Conservation (phyloP, 2,113 vertebrate species). For the Strigops habroptila region DNA sequence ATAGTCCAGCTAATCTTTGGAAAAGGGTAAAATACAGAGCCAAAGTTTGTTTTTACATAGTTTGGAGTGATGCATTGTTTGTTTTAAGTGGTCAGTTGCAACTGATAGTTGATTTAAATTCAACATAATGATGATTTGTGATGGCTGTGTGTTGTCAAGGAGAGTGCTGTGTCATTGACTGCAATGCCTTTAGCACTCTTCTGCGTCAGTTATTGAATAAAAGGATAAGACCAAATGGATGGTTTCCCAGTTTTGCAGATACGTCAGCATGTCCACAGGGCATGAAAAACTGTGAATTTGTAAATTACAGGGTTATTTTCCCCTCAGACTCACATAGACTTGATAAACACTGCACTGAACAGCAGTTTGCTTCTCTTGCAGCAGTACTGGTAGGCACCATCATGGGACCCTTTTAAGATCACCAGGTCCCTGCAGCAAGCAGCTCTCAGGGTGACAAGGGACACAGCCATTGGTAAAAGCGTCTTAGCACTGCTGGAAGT, state of each 20-base stretch:
- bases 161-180: background rate
- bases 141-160: slow-evolving; percentile 30
- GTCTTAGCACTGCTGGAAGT: background rate
- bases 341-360: background rate
- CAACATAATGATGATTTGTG: slow-evolving; percentile 64
- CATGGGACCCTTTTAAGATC: background rate
- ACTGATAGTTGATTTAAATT: slow-evolving; percentile 50
- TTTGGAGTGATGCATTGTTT: slow-evolving; percentile 70
- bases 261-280: background rate
- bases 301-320: background rate
- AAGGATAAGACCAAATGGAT: background rate
- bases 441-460: background rate
- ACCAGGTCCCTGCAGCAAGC: background rate
- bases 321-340: background rate
- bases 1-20: slow-evolving; percentile 55
- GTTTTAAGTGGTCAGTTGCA: slow-evolving; percentile 68
- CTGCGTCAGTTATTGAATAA: background rate
- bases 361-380: background rate
- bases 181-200: background rate
- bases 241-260: background rate
- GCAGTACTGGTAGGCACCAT: background rate
- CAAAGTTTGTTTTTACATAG: slow-evolving; percentile 73
- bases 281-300: background rate
- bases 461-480: background rate
- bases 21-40: slow-evolving; percentile 24